Conservation (phyloP, 2,113 vertebrate species). For the Saccopteryx bilineata region DNA sequence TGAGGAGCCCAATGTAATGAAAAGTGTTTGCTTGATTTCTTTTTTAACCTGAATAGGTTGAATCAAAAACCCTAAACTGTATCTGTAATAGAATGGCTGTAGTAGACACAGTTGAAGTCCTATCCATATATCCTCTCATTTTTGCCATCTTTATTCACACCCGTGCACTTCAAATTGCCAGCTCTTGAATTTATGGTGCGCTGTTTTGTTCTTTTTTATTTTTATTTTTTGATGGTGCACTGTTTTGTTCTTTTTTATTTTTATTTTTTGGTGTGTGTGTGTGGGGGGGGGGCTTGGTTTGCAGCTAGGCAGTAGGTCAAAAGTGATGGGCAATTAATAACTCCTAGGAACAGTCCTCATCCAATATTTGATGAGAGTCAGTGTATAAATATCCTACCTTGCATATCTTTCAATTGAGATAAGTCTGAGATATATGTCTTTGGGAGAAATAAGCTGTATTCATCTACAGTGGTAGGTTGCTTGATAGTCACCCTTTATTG, state of each 20-base stretch:
- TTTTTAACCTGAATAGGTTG: background rate
- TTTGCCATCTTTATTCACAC: background rate
- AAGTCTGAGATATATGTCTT: background rate
- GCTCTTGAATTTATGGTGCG: slow-evolving; percentile 1
- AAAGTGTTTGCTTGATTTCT: slow-evolving; percentile 49
- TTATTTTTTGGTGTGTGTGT: too few species aligned
- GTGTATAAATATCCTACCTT: background rate
- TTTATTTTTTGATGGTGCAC: background rate
- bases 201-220: background rate
- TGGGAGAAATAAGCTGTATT: background rate
- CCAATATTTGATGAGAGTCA: background rate
- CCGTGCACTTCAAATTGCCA: background rate
- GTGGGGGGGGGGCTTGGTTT: slow-evolving; percentile 10
- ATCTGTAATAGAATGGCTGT: slow-evolving; percentile 38
- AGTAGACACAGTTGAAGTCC: background rate
- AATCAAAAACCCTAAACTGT: slow-evolving; percentile 27
- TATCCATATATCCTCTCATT: background rate
- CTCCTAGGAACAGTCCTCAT: background rate
- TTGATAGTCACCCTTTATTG: slow-evolving; percentile 17
- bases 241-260: background rate
- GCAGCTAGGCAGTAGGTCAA: background rate
- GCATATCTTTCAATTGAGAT: background rate
- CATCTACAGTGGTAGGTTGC: background rate
- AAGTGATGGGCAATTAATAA: background rate
- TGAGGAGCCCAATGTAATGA: slow-evolving; percentile 29